Base-by-base conservation (phyloP, 2,888 invertebrate genomes). In the Synergus gifuensis region DNA sequence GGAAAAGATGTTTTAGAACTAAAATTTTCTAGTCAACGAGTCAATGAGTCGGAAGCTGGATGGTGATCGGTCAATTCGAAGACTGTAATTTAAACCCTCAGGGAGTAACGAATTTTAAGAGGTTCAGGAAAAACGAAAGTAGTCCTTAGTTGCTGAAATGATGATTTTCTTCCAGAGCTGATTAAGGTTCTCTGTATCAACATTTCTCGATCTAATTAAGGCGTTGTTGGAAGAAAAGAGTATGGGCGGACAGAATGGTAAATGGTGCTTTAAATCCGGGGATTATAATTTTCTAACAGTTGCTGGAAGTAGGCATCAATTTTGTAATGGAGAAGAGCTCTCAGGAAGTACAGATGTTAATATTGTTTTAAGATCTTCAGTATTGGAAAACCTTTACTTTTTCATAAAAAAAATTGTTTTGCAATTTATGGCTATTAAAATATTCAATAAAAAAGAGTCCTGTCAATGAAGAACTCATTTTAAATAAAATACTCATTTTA, bases 161-260 rank as follows among this genome's bases (percentile, higher is more conserved):
- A 60, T 60, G 12, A 60, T 60, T 60, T 60, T 60, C 22, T 28
- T 60, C 12, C 18, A 60, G 12, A 22, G 22, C 12, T 60, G 60
- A 60, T 60, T 60, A 22, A 60, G 22, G 60, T 22, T 22, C 4
- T 60, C 12, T 60, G 12, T 67, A 67, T 67, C 3, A 42, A 67
- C 18, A 44, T 67, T 67, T 67, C 12, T 44, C 22, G 22, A 46
- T 8, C 40, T 67, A 67, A 67, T 67, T 67, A 44, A 67, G 67
- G 67, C 22, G 67, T 46, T 46, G 12, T 18, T 18, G 8, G 22
- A 44, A 44, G 44, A 67, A 46, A 46, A 46, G 22, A 67, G 22
- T 46, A 67, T 67, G 42, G 67, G 67, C 44, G 67, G 67, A 67
- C 67, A 67, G 44, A 67, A 67, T 14, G 14, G 67, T 60, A 60